These are phyloP conservation scores for Pseudopodoces humilis DNA, from an alignment of 2,113 vertebrate genomes.

Conservation along the genomic window DNA sequence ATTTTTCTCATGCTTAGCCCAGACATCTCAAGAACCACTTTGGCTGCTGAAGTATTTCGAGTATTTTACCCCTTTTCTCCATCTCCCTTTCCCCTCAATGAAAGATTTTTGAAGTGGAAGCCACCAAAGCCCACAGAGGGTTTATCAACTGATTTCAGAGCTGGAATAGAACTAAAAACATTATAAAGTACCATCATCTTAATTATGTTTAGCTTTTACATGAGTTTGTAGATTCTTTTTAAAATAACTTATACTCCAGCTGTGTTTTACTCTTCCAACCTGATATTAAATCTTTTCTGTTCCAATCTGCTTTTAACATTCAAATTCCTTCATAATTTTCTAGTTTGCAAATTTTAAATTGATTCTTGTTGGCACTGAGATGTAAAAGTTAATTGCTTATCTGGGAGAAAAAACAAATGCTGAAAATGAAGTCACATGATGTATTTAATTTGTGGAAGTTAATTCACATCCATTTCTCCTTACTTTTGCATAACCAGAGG, in stretches of 20 bases:
- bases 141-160: not conserved
- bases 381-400: constrained; percentile 14
- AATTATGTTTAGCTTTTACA: constrained; percentile 6
- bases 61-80: not conserved
- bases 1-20: not conserved
- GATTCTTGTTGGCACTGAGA: not conserved
- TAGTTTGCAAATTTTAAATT: constrained; percentile 50
- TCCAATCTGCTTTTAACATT: constrained; percentile 51
- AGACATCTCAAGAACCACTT: not conserved
- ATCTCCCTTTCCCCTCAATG: not conserved
- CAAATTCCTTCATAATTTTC: constrained; percentile 32
- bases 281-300: constrained; percentile 53
- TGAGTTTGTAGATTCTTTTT: constrained; percentile 35
- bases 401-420: not conserved
- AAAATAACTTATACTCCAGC: constrained; percentile 10
- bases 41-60: not conserved
- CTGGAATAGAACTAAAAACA: not conserved
- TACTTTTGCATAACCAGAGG: not conserved
- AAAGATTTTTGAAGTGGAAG: not conserved
- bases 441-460: not conserved
- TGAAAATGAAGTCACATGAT: not conserved
- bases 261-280: constrained; percentile 37
- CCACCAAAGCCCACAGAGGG: not conserved
- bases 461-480: not conserved
- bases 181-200: constrained; percentile 1